These are phyloP conservation scores for Amblyjoppa proteus DNA, from an alignment of 2,888 invertebrate genomes.

Conservation along the genomic window DNA sequence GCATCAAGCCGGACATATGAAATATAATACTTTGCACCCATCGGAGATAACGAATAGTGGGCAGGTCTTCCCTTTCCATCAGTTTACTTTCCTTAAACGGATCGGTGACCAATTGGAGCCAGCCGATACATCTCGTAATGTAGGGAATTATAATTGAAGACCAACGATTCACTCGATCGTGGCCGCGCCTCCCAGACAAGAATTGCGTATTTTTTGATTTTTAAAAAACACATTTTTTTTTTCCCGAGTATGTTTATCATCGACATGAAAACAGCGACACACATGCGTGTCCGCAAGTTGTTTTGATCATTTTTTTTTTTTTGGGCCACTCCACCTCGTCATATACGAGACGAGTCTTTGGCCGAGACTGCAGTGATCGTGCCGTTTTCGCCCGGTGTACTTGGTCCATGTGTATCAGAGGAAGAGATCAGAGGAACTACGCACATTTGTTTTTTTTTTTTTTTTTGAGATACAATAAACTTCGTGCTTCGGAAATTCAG, in stretches of 20 bases:
- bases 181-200: slow-evolving; percentile 40
- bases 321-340: neutral
- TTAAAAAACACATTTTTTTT: neutral
- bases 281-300: neutral
- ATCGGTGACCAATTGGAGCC: slow-evolving; percentile 37
- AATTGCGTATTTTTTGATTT: slow-evolving; percentile 21
- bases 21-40: slow-evolving; percentile 62
- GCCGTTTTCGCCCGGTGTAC: slow-evolving; percentile 39
- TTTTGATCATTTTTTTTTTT: slow-evolving; percentile 37
- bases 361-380: slow-evolving; percentile 41
- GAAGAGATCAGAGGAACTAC: neutral
- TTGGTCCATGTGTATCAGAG: slow-evolving; percentile 23
- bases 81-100: slow-evolving; percentile 13
- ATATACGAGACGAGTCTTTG: slow-evolving; percentile 35
- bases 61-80: slow-evolving; percentile 26
- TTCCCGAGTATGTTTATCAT: slow-evolving; percentile 17
- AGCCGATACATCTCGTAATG: neutral
- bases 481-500: neutral
- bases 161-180: slow-evolving; percentile 21
- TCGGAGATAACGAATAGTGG: slow-evolving; percentile 46
- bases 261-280: slow-evolving; percentile 39
- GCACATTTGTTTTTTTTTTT: neutral
- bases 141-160: slow-evolving; percentile 23
- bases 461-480: neutral
- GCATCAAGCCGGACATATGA: slow-evolving; percentile 33